Evolutionary conservation across 2,797 vertebrate genomes (phyloP), one percentile per base, ranked within the genome.

Genomic region (Acanthis flammea): DNA sequence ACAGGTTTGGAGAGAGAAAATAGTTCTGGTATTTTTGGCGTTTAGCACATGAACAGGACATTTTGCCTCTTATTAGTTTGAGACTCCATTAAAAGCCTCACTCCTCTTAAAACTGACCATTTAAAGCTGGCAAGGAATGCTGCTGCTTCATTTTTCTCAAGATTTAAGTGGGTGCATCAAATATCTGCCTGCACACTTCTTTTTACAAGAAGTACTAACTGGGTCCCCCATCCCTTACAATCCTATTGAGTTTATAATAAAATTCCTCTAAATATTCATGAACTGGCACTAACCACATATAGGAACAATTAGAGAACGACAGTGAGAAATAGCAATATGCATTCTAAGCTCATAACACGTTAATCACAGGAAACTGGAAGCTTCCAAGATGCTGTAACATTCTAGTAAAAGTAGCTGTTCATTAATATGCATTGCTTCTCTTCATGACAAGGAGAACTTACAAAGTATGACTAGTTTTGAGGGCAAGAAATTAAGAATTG

Each of bases 381-480:
- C 25, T 85, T 87, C 25, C 48, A 89, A 65, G 35, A 35, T 76
- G 47, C 16, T 72, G 23, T 73, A 85, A n/a, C 24, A 82, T 58
- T 60, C 58, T 65, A 74, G 44, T n/a, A 81, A 73, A 81, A 86
- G 48, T 84, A 74, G 33, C 19, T 83, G 11, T 42, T 89, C 37
- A 68, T 94, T 95, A 90, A 72, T 75, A 86, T 55, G 65, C 50
- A 48, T 62, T 75, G 62, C 58, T 84, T 21, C 62, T 72, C 58
- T 86, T 94, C 65, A 37, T 48, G 33, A 71, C 81, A 79, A 92
- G 83, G 37, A 82, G 42, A 92, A 89, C 51, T 74, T 82, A 86
- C 75, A 90, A 65, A 83, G 41, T 81, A 73, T 89, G 87, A 77
- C 70, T 94, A 86, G 33, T 84, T 93, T 91, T 90, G 66, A 95